A percentile compares a stretch with the other conserved stretches of the same genome.
Evolutionary conservation across 1,140 invertebrate genomes (phyloP).

Genomic region (Frieseomelitta varia): DNA sequence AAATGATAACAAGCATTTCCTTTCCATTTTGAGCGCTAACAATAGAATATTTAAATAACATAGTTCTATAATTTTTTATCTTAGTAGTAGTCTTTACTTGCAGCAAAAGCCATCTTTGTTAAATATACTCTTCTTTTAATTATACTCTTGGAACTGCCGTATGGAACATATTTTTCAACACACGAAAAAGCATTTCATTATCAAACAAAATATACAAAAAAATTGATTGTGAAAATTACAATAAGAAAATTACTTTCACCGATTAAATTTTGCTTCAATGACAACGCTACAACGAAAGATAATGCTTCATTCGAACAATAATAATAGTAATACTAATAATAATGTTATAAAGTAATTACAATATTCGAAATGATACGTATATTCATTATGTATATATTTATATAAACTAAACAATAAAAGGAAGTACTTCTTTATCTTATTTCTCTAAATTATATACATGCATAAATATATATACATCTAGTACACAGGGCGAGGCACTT

Average conservation of each 20-base stretch:
- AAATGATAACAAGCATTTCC: slow-evolving; percentile 32
- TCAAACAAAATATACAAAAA: not conserved
- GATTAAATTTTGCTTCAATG: not conserved
- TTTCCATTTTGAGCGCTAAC: slow-evolving; percentile 40
- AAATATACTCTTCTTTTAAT: slow-evolving; percentile 28
- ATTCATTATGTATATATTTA: not conserved
- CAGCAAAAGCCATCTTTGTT: slow-evolving; percentile 15
- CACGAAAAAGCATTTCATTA: slow-evolving; percentile 29
- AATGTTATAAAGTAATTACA: slow-evolving; percentile 8
- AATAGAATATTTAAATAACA: slow-evolving; percentile 42
- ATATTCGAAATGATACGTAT: slow-evolving; percentile 4
- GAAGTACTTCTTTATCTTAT: slow-evolving; percentile 20
- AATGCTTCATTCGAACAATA: not conserved
- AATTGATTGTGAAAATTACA: not conserved
- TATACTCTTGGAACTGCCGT: slow-evolving; percentile 10
- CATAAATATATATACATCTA: slow-evolving; percentile 59
- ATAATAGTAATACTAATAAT: not conserved
- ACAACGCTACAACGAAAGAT: not conserved
- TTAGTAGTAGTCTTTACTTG: slow-evolving; percentile 31
- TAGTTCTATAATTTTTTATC: slow-evolving; percentile 49
- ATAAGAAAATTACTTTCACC: not conserved
- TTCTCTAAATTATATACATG: slow-evolving; percentile 50
- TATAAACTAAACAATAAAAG: not conserved
- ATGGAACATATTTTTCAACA: slow-evolving; percentile 34
- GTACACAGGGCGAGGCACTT: slow-evolving; percentile 44